Evolutionary conservation across 2,797 vertebrate species (phyloP).

Genomic region (Halcyon chelicuti): DNA sequence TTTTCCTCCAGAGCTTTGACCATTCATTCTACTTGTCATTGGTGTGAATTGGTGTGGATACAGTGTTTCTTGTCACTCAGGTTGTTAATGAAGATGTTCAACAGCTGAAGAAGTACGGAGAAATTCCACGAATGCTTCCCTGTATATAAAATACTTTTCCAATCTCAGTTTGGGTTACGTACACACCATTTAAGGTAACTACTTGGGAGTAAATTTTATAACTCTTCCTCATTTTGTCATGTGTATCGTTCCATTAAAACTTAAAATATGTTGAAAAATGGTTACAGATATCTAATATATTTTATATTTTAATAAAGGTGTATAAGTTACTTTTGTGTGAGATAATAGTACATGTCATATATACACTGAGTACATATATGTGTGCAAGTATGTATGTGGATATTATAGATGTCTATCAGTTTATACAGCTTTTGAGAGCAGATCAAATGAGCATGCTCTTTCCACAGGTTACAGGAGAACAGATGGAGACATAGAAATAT

Average conservation of each 20-base stretch:
- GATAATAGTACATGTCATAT: background rate
- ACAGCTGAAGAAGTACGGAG: background rate
- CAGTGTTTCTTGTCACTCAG: background rate
- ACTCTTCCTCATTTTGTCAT: background rate
- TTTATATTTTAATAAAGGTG: background rate
- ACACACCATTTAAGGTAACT: background rate
- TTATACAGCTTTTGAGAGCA: background rate
- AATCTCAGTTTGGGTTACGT: background rate
- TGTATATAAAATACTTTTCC: background rate
- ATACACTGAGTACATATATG: background rate
- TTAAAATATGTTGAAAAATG: background rate
- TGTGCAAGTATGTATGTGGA: background rate
- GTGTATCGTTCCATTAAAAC: background rate
- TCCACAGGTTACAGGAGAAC: background rate
- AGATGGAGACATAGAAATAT: background rate
- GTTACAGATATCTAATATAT: background rate
- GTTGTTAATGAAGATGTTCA: background rate
- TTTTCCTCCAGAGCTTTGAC: background rate
- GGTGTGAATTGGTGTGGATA: background rate
- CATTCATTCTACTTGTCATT: background rate
- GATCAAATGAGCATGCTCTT: background rate
- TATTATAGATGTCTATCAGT: background rate
- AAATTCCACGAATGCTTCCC: background rate
- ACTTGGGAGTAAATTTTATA: background rate
- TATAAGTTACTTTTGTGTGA: background rate